A percentile compares a stretch with the other conserved stretches of the same genome.
These are phyloP conservation scores for Bhutanitis thaidina DNA, from an alignment of 2,888 invertebrate species.

Conservation along the genomic window DNA sequence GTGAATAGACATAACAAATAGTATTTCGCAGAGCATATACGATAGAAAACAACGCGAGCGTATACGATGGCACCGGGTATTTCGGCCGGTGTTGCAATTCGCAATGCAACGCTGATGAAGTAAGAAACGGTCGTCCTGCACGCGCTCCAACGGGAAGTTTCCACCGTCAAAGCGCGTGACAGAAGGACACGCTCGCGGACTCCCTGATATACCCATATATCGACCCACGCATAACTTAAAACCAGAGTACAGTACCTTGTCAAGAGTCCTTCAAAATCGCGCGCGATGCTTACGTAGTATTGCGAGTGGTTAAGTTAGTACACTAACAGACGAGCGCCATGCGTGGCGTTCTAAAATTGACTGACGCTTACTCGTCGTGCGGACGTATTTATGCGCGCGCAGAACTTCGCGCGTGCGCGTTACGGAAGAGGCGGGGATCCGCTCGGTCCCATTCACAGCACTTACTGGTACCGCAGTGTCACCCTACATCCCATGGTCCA, in stretches of 20 bases:
- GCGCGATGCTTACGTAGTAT: conserved; percentile 30
- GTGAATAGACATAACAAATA: not conserved
- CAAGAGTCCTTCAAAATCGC: conserved; percentile 29
- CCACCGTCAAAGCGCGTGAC: conserved; percentile 8
- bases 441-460: conserved; percentile 25
- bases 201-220: conserved; percentile 9
- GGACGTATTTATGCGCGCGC: conserved; percentile 73
- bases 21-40: conserved; percentile 27
- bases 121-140: conserved; percentile 10
- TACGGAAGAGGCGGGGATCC: conserved; percentile 27
- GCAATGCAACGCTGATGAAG: conserved; percentile 31
- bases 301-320: conserved; percentile 16
- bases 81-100: conserved; percentile 34
- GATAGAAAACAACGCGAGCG: conserved; percentile 25
- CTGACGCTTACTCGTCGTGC: conserved; percentile 55
- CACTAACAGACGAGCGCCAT: conserved; percentile 39
- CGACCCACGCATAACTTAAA: conserved; percentile 13
- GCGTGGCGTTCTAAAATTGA: conserved; percentile 50
- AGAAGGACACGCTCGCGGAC: conserved; percentile 11
- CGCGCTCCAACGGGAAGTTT: conserved; percentile 17
- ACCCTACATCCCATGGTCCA: conserved; percentile 30
- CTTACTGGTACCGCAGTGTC: conserved; percentile 8
- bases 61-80: conserved; percentile 25
- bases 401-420: conserved; percentile 65
- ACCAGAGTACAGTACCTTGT: conserved; percentile 31